Evolutionary conservation across 37 sponge, comb jelly and placozoan species (phyloP).

Genomic region (Bolinopsis microptera): DNA sequence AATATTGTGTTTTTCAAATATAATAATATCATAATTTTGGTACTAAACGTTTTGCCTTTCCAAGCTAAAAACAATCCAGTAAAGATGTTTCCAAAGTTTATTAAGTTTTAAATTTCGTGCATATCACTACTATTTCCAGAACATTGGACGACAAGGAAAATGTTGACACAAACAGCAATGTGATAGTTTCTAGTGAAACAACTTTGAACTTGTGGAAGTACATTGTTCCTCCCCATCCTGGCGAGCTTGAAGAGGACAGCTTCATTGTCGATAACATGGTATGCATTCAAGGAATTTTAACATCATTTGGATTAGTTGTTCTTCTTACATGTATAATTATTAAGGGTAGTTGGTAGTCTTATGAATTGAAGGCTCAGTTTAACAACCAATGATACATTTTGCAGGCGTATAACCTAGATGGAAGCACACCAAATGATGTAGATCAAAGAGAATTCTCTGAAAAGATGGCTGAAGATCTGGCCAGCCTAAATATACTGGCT

Average conservation of each 20-base stretch:
- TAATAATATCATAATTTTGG: too few species aligned
- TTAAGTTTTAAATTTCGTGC: too few species aligned
- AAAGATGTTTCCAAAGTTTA: too few species aligned
- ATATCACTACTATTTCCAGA: too few species aligned
- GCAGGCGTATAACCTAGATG: neutral
- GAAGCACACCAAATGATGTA: neutral
- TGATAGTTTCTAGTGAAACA: neutral
- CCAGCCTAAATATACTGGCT: neutral
- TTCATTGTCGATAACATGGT: slow-evolving; percentile 6
- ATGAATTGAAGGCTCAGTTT: neutral
- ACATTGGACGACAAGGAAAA: neutral
- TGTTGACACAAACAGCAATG: neutral
- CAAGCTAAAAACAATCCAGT: too few species aligned
- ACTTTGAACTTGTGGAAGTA: slow-evolving; percentile 61
- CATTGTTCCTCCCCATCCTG: neutral
- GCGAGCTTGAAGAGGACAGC: slow-evolving; percentile 47
- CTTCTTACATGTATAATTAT: too few species aligned
- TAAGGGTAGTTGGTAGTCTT: too few species aligned
- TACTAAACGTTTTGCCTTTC: too few species aligned
- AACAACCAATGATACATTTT: neutral
- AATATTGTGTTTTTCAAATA: too few species aligned
- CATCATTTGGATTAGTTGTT: too few species aligned
- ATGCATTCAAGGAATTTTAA: too few species aligned
- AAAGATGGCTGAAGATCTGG: neutral
- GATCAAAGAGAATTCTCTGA: neutral